Percentiles rank a stretch among this genome's conserved stretches.
phyloP scores from a whole-genome alignment of 2,797 vertebrate genomes.

The Microctenopoma steveboyesi region DNA sequence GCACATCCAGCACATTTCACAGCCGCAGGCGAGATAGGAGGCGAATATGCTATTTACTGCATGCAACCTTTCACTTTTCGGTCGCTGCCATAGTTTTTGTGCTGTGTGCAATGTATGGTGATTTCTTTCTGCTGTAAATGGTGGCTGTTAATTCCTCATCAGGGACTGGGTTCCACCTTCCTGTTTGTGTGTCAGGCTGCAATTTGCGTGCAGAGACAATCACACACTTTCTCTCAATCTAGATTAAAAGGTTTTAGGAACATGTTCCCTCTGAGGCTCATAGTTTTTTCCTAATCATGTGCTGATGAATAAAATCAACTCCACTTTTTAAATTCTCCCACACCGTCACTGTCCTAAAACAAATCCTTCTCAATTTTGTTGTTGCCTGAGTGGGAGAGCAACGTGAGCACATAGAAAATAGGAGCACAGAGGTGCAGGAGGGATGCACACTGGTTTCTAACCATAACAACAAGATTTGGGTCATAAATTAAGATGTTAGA shows the following conservation, averaged over 20 bases:
- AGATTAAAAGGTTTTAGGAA: constrained; percentile 36
- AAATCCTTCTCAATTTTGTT: neutral
- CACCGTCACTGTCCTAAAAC: neutral
- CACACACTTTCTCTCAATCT: constrained; percentile 38
- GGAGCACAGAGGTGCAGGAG: neutral
- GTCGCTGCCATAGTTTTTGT: constrained; percentile 22
- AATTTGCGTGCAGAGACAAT: constrained; percentile 26
- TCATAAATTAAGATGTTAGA: neutral
- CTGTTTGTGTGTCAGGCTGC: constrained; percentile 46
- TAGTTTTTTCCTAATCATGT: constrained; percentile 5
- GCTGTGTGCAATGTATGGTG: constrained; percentile 53
- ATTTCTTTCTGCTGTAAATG: constrained; percentile 43
- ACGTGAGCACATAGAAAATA: neutral
- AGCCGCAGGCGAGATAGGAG: constrained; percentile 38
- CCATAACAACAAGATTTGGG: neutral
- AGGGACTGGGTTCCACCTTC: constrained; percentile 22
- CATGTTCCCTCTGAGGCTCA: neutral
- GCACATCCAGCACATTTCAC: constrained; percentile 65
- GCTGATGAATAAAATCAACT: constrained; percentile 7
- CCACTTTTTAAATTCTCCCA: neutral
- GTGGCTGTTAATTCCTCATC: constrained; percentile 46
- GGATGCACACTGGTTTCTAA: neutral
- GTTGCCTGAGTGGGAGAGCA: neutral
- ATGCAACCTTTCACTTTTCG: constrained; percentile 38
- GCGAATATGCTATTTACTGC: constrained; percentile 38